Evolutionary conservation across 2,888 invertebrate genomes (phyloP).

Genomic region (Gandaritis pyraliata): DNA sequence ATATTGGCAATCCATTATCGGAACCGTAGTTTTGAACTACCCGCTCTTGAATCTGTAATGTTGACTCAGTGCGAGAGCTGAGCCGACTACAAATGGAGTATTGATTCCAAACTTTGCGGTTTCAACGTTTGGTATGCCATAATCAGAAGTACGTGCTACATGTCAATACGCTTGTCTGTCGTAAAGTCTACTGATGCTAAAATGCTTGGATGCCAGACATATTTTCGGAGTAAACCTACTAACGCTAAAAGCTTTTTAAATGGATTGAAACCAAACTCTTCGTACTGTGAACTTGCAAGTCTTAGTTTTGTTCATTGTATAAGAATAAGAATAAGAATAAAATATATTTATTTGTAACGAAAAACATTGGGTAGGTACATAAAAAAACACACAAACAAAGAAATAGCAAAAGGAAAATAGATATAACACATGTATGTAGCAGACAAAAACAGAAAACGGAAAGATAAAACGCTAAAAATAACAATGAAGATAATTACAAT

Average conservation of each 20-base stretch:
- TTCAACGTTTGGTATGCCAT: slow-evolving; percentile 17
- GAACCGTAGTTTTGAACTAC: slow-evolving; percentile 49
- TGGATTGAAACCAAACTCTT: slow-evolving; percentile 12
- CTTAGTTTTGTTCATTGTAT: too few relatives aligned
- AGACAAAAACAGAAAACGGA: too few relatives aligned
- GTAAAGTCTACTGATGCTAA: slow-evolving; percentile 6
- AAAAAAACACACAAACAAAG: too few relatives aligned
- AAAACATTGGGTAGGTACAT: too few relatives aligned
- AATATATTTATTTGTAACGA: too few relatives aligned
- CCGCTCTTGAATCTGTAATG: slow-evolving; percentile 43
- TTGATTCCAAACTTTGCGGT: slow-evolving; percentile 41
- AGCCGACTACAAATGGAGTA: slow-evolving; percentile 42
- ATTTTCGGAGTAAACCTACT: slow-evolving; percentile 13
- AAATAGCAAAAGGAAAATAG: too few relatives aligned
- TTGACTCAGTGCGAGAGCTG: slow-evolving; percentile 31
- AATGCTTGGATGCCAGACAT: slow-evolving; percentile 8
- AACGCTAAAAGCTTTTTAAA: slow-evolving; percentile 27
- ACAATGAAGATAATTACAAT: too few relatives aligned
- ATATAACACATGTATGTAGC: too few relatives aligned
- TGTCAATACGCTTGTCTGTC: slow-evolving; percentile 6
- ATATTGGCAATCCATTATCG: slow-evolving; percentile 82
- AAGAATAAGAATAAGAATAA: too few relatives aligned
- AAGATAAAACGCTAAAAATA: too few relatives aligned
- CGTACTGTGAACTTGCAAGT: not conserved
- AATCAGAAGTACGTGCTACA: not conserved